Base-by-base conservation (phyloP, 2,113 vertebrate genomes). In the Solea senegalensis region DNA sequence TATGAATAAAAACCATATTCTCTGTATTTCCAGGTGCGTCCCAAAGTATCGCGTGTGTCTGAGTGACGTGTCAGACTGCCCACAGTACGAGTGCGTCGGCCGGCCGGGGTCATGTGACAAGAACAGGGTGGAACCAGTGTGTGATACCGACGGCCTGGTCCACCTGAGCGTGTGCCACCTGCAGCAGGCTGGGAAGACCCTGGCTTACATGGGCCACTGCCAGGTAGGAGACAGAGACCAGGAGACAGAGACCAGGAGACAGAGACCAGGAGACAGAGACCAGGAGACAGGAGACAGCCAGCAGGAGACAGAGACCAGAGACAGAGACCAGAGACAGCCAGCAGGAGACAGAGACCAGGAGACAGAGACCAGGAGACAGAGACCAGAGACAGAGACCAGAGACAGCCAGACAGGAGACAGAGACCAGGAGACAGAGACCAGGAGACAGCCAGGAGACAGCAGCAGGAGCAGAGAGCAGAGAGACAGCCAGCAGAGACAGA, bases 131-230 rank as follows among this genome's bases (percentile, higher is more conserved):
- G 97, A 99, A 81, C 96, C 96, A 4, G 96, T 93, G 41, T 99
- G 98, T 67, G 98, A 99, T 63, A 96, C 94, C 0, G 96, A 97
- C 59, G 95, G 96, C 58, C 40, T 92, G 79, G 95, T 96, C 80
- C 96, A 98, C 74, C 71, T 50, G 34, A 98, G 91, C 62, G 86
- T 95, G 69, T 99, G 98, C 76, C 91, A 93, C 67, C 91, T 99
- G 73, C 95, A 95, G 83, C 96, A 97, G 84, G 94, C 94, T 56
- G 96, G 95, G 28, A 98, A 97, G 77, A 95, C 63, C 43, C 89
- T 98, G 67, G 95, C 96, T 5, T 99, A 99, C 90, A 93, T 82
- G 89, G 97, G 98, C 10, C 95, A 95, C 0, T 99, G 98, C 85
- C 97, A 99, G 95, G 98, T 99, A 94, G 43, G 76, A 57, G 16